phyloP scores from a whole-genome alignment of 53 echinoderm and acorn worm species.

The Echinometra lucunter region DNA sequence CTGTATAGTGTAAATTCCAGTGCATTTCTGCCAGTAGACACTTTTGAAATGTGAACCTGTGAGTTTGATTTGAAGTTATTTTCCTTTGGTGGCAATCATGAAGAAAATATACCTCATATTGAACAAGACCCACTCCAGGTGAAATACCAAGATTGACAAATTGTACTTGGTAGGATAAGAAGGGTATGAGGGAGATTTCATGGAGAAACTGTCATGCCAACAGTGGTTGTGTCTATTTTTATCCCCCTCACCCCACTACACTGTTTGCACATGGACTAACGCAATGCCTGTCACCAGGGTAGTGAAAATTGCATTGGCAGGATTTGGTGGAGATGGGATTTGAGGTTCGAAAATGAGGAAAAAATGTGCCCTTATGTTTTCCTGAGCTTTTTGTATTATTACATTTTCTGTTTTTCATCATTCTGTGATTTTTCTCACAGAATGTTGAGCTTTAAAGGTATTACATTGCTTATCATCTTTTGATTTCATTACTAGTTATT shows the following conservation, averaged over 20 bases:
- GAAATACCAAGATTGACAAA: slow-evolving; percentile 42
- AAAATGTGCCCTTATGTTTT: neutral
- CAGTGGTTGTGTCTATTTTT: slow-evolving; percentile 4
- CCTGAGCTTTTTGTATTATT: neutral
- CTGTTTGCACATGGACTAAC: slow-evolving; percentile 45
- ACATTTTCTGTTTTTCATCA: neutral
- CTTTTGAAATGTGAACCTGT: neutral
- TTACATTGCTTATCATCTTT: too few species aligned
- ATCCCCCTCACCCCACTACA: neutral
- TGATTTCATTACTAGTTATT: too few species aligned
- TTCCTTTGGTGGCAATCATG: neutral
- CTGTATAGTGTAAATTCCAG: neutral
- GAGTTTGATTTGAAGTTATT: neutral
- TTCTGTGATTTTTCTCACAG: neutral
- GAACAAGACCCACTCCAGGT: neutral
- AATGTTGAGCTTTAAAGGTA: neutral
- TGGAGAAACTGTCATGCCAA: slow-evolving; percentile 31
- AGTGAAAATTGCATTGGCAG: slow-evolving; percentile 44
- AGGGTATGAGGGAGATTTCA: neutral
- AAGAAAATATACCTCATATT: neutral
- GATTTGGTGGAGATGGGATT: neutral
- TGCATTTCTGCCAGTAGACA: neutral
- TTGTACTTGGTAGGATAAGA: neutral
- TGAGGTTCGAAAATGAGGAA: neutral
- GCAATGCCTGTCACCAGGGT: neutral